Evolutionary conservation across 1,140 invertebrate species (phyloP), one percentile per base, ranked within the genome.

Genomic region (Cotesia typhae): DNA sequence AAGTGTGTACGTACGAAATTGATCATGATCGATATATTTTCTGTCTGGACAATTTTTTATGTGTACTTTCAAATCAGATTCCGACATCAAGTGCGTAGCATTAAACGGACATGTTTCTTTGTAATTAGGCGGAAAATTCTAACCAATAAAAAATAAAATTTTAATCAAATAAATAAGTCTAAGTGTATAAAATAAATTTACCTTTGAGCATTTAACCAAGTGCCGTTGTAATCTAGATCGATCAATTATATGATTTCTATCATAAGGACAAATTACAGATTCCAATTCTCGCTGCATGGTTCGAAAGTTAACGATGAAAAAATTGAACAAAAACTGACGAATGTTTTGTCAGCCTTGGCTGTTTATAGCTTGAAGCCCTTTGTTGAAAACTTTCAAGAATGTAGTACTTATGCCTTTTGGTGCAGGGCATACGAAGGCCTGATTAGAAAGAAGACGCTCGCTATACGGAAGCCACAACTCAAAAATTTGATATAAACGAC

Each of bases 171-270:
- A 71, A 65, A 59, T 12, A 7, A 55, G 14, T 2, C 5, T 35
- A 41, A 60, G 35, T 10, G 37, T 4, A 60, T 52, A 41, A 41
- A 51, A 60, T 36, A 41, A 57, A 75, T 36, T 73, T 79, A 87
- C 85, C 73, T 83, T 84, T 75, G 85, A 79, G 61, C 85, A 86
- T 74, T 84, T 86, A 0, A 86, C 53, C 28, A 87, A 75, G 59
- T 87, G 84, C 28, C 65, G 78, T 64, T 83, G 81, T 17, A 86
- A 67, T 57, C 81, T 76, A 5, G 81, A 82, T 17, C 20, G 72
- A 6, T 76, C 55, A n/a, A 85, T 79, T 37, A 36, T 51, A 74
- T 87, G 85, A 69, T 67, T 38, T 12, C 74, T 75, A 53, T 87
- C 70, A 20, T 84, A 87, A 14, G 85, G 84, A 70, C 85, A 86